A percentile compares a stretch with the other conserved stretches of the same genome.
These are phyloP conservation scores for Zophobas atratus DNA, from an alignment of 1,140 invertebrate genomes.

Conservation along the genomic window DNA sequence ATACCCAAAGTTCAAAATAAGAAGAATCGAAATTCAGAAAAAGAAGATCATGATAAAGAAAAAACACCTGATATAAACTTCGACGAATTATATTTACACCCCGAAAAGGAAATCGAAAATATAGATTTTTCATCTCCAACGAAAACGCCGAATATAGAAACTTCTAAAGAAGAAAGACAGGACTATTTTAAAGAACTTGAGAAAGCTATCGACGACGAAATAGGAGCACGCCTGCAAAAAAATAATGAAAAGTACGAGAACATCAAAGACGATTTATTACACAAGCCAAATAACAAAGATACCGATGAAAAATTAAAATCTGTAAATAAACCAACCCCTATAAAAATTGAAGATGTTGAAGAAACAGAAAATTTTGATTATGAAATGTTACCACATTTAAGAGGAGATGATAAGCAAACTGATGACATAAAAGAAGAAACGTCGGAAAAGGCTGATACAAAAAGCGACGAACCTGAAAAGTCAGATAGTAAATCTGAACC, in stretches of 20 bases:
- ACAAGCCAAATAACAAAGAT: conserved; percentile 8
- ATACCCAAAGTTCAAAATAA: neutral
- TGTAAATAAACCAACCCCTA: neutral
- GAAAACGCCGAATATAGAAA: neutral
- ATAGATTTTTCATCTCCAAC: neutral
- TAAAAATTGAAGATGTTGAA: conserved; percentile 37
- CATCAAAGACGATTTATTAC: conserved; percentile 14
- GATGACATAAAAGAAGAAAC: conserved; percentile 18
- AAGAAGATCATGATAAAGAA: neutral
- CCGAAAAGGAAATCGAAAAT: neutral
- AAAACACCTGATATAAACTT: neutral
- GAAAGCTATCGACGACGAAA: conserved; percentile 21
- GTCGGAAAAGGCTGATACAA: conserved; percentile 14
- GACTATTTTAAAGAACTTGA: neutral
- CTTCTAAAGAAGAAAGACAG: neutral
- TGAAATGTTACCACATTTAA: conserved; percentile 35
- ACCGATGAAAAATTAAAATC: conserved; percentile 1
- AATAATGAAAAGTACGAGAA: conserved; percentile 19
- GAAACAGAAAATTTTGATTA: conserved; percentile 41
- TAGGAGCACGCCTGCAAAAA: conserved; percentile 3
- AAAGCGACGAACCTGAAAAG: conserved; percentile 1
- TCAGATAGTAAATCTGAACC: conserved; percentile 29
- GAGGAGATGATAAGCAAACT: conserved; percentile 1
- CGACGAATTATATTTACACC: neutral
- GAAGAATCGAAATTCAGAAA: neutral